A percentile compares a stretch with the other conserved stretches of the same genome.
phyloP scores from a whole-genome alignment of 2,888 invertebrate genomes.

The Metellina segmentata region DNA sequence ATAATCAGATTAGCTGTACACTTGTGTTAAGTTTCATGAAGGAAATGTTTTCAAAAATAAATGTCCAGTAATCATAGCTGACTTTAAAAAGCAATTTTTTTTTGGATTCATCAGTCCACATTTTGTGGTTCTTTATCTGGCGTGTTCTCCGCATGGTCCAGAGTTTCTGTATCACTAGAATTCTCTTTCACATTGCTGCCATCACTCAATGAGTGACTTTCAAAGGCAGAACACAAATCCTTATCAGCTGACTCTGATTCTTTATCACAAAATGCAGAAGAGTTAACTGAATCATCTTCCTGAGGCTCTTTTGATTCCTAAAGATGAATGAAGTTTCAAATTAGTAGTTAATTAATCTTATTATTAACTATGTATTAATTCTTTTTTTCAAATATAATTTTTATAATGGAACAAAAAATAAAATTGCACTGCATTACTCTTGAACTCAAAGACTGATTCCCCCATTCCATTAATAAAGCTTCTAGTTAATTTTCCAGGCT shows the following conservation, averaged over 20 bases:
- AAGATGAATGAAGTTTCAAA: slow-evolving; percentile 61
- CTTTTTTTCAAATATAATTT: too few relatives aligned
- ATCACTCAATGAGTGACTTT: slow-evolving; percentile 7
- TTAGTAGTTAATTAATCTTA: neutral
- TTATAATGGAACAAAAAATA: neutral
- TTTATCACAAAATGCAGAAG: slow-evolving; percentile 30
- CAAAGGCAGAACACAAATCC: slow-evolving; percentile 4
- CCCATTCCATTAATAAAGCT: too few relatives aligned
- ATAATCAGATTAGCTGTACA: slow-evolving; percentile 11
- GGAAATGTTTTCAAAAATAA: neutral
- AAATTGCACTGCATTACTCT: neutral
- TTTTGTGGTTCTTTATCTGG: slow-evolving; percentile 6
- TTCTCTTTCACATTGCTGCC: slow-evolving; percentile 6
- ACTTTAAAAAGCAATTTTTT: neutral
- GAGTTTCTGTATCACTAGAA: neutral
- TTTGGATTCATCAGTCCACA: neutral
- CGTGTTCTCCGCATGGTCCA: neutral
- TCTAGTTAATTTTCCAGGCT: too few relatives aligned
- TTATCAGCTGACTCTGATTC: slow-evolving; percentile 27
- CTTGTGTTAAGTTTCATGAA: neutral
- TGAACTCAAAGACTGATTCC: too few relatives aligned
- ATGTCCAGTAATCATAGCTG: neutral
- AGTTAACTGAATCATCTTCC: slow-evolving; percentile 43
- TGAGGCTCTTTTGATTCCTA: slow-evolving; percentile 50
- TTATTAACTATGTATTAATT: too few relatives aligned